Conservation (phyloP, 2,888 invertebrate species). For the Diarsia brunnea region DNA sequence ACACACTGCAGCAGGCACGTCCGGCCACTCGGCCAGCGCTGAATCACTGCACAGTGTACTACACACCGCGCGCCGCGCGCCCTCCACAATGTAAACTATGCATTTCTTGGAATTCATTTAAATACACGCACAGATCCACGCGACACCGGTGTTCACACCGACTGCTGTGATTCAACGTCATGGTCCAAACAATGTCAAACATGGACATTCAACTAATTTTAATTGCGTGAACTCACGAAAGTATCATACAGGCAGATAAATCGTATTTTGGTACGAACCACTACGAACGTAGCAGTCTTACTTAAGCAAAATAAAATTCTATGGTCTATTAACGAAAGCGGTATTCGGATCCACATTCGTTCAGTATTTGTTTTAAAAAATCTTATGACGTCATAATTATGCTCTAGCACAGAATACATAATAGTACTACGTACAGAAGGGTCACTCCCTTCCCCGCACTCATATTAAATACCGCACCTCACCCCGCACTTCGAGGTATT, state of each 20-base stretch:
- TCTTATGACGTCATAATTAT: neutral
- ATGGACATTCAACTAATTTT: conserved; percentile 28
- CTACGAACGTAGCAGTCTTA: neutral
- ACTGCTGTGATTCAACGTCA: conserved; percentile 15
- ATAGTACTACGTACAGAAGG: too few species aligned
- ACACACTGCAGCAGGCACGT: conserved; percentile 9
- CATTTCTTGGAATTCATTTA: conserved; percentile 41
- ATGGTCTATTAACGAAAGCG: neutral
- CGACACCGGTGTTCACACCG: conserved; percentile 4
- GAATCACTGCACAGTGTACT: conserved; percentile 41
- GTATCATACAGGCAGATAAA: neutral
- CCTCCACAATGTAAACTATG: conserved; percentile 57
- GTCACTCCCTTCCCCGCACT: too few species aligned
- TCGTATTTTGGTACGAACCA: neutral
- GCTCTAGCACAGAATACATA: too few species aligned
- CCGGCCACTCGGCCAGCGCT: conserved; percentile 26
- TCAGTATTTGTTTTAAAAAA: neutral
- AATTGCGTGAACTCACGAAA: neutral
- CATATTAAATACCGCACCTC: too few species aligned
- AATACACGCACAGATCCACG: conserved; percentile 18
- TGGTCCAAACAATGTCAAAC: too few species aligned
- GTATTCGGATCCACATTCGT: neutral
- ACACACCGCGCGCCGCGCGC: conserved; percentile 6
- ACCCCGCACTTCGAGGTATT: too few species aligned
- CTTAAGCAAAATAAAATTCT: neutral